Conservation (phyloP, 2,888 invertebrate genomes). For the Luffia ferchaultella region DNA sequence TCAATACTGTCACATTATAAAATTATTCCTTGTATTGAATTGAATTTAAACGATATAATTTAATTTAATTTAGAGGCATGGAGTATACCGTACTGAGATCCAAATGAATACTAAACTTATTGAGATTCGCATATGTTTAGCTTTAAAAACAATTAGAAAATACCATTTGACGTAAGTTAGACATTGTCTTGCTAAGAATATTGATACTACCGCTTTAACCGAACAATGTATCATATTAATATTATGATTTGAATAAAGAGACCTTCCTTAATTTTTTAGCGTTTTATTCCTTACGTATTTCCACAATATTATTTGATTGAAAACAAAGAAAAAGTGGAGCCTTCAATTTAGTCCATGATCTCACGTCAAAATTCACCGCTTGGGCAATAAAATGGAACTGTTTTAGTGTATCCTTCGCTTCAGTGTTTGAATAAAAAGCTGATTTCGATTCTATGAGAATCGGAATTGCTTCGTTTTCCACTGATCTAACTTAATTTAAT, state of each 20-base stretch:
- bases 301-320: background rate
- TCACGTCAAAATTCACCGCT: slow-evolving; percentile 28
- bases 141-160: background rate
- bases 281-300: background rate
- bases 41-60: no score
- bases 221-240: slow-evolving; percentile 1
- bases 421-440: slow-evolving; percentile 60
- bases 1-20: no score
- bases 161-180: background rate
- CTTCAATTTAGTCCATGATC: slow-evolving; percentile 3
- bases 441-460: slow-evolving; percentile 64
- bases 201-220: background rate
- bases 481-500: slow-evolving; percentile 63
- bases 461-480: slow-evolving; percentile 58
- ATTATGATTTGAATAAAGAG: slow-evolving; percentile 1
- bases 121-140: background rate
- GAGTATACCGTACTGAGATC: background rate
- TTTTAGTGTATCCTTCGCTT: slow-evolving; percentile 47
- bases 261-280: background rate
- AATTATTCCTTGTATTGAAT: no score
- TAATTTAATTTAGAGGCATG: background rate
- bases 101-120: background rate
- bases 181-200: background rate
- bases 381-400: slow-evolving; percentile 36
- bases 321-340: background rate